A percentile compares a stretch with the other conserved stretches of the same genome.
phyloP scores from a whole-genome alignment of 2,797 vertebrate species.

The Lepilemur ruficaudatus region DNA sequence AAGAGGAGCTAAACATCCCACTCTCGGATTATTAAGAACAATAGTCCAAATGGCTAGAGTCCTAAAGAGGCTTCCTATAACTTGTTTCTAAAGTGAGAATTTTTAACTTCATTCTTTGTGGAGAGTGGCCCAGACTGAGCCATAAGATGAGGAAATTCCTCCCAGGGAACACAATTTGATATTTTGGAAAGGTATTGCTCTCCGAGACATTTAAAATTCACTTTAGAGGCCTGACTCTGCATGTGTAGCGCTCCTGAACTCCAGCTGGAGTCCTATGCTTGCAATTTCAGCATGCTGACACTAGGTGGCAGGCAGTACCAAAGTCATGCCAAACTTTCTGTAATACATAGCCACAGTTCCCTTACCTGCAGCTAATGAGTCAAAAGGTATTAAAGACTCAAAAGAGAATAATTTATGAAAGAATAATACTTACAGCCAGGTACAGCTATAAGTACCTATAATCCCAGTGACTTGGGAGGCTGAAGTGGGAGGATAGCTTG shows the following conservation, averaged over 20 bases:
- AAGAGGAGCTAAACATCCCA: slow-evolving; percentile 14
- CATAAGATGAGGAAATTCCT: not conserved
- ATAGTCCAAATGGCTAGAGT: not conserved
- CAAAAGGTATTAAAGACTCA: not conserved
- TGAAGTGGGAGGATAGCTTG: not conserved
- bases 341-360: accelerated
- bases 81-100: slow-evolving; percentile 13
- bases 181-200: not conserved
- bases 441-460: not conserved
- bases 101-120: slow-evolving; percentile 7
- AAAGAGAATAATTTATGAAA: slow-evolving; percentile 13
- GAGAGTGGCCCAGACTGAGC: not conserved
- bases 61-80: not conserved
- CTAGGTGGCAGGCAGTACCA: not conserved
- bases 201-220: not conserved
- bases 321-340: not conserved
- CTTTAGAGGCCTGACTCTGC: not conserved
- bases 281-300: slow-evolving; percentile 51
- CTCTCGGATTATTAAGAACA: slow-evolving; percentile 22
- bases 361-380: not conserved
- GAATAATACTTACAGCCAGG: not conserved
- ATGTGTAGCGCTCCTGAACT: not conserved
- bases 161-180: not conserved
- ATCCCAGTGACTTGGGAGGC: not conserved
- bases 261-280: not conserved